Conservation (phyloP, 2,113 vertebrate genomes). For the Entosphenus tridentatus region DNA sequence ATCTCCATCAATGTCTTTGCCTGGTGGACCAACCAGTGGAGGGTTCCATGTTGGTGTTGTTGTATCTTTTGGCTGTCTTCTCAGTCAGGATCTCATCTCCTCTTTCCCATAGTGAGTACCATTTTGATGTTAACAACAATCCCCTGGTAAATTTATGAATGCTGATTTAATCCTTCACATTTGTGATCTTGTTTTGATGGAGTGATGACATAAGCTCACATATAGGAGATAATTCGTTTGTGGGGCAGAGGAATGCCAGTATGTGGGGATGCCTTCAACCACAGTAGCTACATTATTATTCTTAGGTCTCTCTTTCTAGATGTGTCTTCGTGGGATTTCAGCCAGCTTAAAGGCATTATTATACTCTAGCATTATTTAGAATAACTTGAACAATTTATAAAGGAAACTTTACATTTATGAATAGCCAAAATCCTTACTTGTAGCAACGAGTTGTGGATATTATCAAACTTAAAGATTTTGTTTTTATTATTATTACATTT, state of each 20-base stretch:
- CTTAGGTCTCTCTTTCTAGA: neutral
- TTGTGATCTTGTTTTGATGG: neutral
- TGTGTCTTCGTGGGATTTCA: neutral
- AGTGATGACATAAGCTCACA: neutral
- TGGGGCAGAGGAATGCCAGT: neutral
- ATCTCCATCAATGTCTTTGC: neutral
- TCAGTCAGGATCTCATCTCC: constrained; percentile 51
- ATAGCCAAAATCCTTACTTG: neutral
- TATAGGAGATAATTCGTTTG: neutral
- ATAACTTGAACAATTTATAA: neutral
- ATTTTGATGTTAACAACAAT: too few relatives aligned
- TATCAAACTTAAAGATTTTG: neutral
- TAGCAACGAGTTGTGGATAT: neutral
- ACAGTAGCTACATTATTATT: too few relatives aligned
- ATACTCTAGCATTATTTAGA: too few relatives aligned
- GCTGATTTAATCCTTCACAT: constrained; percentile 10
- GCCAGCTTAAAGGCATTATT: neutral
- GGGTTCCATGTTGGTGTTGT: constrained; percentile 70
- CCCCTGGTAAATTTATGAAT: constrained; percentile 2
- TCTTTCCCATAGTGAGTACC: constrained; percentile 59
- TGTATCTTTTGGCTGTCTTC: constrained; percentile 65
- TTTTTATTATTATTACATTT: neutral
- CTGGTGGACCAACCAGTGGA: constrained; percentile 9
- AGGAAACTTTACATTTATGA: neutral
- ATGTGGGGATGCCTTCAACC: neutral